A percentile compares a stretch with the other conserved stretches of the same genome.
Evolutionary conservation across 2,797 vertebrate genomes (phyloP).

Genomic region (Bradypodion ventrale): DNA sequence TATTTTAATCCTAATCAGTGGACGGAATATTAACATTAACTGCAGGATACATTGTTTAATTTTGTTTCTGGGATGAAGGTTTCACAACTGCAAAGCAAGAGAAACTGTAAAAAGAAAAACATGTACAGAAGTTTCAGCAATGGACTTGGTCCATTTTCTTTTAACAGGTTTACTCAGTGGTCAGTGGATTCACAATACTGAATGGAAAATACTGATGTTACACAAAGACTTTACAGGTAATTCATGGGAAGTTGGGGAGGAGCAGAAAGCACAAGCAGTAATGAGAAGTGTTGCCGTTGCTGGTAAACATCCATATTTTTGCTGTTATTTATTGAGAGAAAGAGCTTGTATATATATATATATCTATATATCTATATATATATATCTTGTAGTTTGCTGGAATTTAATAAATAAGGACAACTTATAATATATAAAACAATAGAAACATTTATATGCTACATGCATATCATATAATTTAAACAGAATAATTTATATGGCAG

Average conservation of each 20-base stretch:
- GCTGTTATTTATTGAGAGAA: conserved; percentile 81
- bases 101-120: conserved; percentile 46
- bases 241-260: conserved; percentile 50
- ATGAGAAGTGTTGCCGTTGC: conserved; percentile 72
- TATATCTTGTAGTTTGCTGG: conserved; percentile 82
- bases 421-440: conserved; percentile 95
- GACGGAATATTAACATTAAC: not conserved
- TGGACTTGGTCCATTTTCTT: conserved; percentile 69
- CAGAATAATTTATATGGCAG: conserved; percentile 97
- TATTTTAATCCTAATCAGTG: conserved; percentile 6
- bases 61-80: not conserved
- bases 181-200: conserved; percentile 78
- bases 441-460: conserved; percentile 99
- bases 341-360: conserved; percentile 60
- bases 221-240: conserved; percentile 71
- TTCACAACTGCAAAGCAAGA: conserved; percentile 32
- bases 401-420: conserved; percentile 98
- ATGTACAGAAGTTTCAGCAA: conserved; percentile 74
- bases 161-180: conserved; percentile 77
- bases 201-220: conserved; percentile 77
- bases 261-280: conserved; percentile 69
- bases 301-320: conserved; percentile 85
- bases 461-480: conserved; percentile 99
- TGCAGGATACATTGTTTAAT: not conserved
- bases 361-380: not conserved